Conservation (phyloP, 2,113 vertebrate species). For the Dissostichus mawsoni region DNA sequence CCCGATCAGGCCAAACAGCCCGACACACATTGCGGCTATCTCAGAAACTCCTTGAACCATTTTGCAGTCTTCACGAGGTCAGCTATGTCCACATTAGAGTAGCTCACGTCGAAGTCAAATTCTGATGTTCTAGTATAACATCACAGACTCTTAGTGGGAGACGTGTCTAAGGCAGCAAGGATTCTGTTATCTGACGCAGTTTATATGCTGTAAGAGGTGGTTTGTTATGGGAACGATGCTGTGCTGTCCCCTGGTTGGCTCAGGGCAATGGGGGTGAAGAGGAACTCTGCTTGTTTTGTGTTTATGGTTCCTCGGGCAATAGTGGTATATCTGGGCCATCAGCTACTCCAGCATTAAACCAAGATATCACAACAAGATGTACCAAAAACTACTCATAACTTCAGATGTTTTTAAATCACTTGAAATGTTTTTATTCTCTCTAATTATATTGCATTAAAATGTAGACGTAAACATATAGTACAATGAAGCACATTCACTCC, state of each 20-base stretch:
- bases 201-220: constrained; percentile 19
- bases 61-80: not conserved
- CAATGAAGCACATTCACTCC: not conserved
- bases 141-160: not conserved
- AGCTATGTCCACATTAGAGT: constrained; percentile 22
- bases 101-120: not conserved
- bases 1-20: constrained; percentile 86
- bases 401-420: not conserved
- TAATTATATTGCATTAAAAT: constrained; percentile 4
- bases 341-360: constrained; percentile 25
- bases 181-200: constrained; percentile 5
- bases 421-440: constrained; percentile 21
- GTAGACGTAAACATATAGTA: not conserved
- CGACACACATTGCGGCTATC: constrained; percentile 84
- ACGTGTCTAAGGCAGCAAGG: not conserved
- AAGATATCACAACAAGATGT: not conserved
- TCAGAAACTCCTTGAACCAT: constrained; percentile 86
- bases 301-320: constrained; percentile 68
- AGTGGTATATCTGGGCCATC: constrained; percentile 27
- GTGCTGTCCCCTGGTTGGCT: constrained; percentile 69
- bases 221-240: constrained; percentile 74
- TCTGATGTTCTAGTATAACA: not conserved
- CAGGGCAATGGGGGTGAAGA: constrained; percentile 60
- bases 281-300: constrained; percentile 70
- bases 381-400: not conserved